These are phyloP conservation scores for Schlechtendalia chinensis DNA, from an alignment of 1,140 invertebrate genomes.

Conservation along the genomic window DNA sequence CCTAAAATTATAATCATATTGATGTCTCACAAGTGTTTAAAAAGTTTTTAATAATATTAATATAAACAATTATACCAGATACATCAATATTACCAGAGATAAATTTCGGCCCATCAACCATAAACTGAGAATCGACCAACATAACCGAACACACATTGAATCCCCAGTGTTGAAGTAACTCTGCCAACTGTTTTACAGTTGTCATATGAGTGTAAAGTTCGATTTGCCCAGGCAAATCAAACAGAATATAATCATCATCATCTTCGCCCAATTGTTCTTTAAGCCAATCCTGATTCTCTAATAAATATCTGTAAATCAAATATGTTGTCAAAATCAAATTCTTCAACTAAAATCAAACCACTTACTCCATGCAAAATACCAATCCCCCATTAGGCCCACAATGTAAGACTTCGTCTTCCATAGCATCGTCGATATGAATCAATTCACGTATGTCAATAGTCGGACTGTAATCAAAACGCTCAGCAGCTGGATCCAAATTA, in stretches of 20 bases:
- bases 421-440: slow-evolving; percentile 92
- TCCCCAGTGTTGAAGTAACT: slow-evolving; percentile 80
- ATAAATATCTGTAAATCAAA: slow-evolving; percentile 68
- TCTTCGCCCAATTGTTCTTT: slow-evolving; percentile 73
- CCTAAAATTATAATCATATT: slow-evolving; percentile 8
- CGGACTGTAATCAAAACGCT: slow-evolving; percentile 89
- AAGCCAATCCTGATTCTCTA: slow-evolving; percentile 90
- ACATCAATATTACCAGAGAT: slow-evolving; percentile 68
- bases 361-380: slow-evolving; percentile 93
- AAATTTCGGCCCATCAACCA: slow-evolving; percentile 94
- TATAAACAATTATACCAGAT: not conserved
- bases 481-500: slow-evolving; percentile 97
- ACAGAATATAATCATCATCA: slow-evolving; percentile 91
- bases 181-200: slow-evolving; percentile 80
- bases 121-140: slow-evolving; percentile 93
- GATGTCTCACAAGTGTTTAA: not conserved
- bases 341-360: slow-evolving; percentile 7
- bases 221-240: slow-evolving; percentile 98
- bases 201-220: slow-evolving; percentile 96
- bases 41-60: not conserved
- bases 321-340: slow-evolving; percentile 42
- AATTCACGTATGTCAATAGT: slow-evolving; percentile 87
- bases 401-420: slow-evolving; percentile 92
- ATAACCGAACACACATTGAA: slow-evolving; percentile 91
- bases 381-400: slow-evolving; percentile 98